These are phyloP conservation scores for Anisognathus igniventris DNA, from an alignment of 2,797 vertebrate species.

Conservation along the genomic window DNA sequence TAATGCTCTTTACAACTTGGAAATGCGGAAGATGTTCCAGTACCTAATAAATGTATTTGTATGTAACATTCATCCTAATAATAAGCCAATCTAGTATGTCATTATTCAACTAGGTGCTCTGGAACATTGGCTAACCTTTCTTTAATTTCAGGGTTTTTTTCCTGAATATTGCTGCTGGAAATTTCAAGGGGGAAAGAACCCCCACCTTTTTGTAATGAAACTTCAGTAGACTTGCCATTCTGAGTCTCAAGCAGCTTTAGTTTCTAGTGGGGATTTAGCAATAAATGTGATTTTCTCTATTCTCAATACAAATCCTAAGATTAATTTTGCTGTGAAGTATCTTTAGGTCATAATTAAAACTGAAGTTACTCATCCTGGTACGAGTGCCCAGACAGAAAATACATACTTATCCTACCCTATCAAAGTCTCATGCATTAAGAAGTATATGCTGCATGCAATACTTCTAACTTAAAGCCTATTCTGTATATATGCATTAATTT, in stretches of 20 bases:
- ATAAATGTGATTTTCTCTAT: background rate
- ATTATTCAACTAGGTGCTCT: background rate
- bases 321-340: constrained; percentile 25
- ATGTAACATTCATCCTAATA: background rate
- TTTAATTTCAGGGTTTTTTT: background rate
- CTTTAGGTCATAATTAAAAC: constrained; percentile 12
- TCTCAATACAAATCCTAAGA: background rate
- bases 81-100: background rate
- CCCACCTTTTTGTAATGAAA: background rate
- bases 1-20: background rate
- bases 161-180: background rate
- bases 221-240: background rate
- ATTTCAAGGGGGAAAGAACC: background rate
- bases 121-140: background rate
- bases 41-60: background rate
- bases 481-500: background rate
- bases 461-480: background rate
- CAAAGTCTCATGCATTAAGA: background rate
- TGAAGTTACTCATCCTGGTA: background rate
- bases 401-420: background rate
- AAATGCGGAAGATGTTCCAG: background rate
- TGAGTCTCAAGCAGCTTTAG: background rate
- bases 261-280: background rate
- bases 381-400: background rate
- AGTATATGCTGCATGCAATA: background rate